Evolutionary conservation across 2,888 invertebrate genomes (phyloP).

Genomic region (Cosmopolites sordidus): DNA sequence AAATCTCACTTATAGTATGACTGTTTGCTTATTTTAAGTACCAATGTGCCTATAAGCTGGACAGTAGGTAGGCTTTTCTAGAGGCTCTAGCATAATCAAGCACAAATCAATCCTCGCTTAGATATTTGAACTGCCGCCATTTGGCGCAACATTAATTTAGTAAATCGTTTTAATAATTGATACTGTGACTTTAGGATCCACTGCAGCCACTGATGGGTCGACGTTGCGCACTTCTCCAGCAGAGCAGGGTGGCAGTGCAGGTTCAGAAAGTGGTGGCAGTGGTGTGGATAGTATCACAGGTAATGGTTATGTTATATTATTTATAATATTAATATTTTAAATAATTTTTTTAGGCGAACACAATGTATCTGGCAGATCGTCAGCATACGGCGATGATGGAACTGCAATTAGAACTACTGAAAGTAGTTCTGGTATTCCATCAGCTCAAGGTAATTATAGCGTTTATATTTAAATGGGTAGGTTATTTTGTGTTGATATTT

Average conservation of each 20-base stretch:
- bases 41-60: too few relatives aligned
- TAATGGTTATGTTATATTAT: background rate
- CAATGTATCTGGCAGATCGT: constrained; percentile 78
- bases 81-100: too few relatives aligned
- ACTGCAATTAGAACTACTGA: constrained; percentile 48
- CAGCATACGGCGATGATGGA: constrained; percentile 77
- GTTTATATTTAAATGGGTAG: constrained; percentile 46
- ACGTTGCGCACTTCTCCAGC: constrained; percentile 82
- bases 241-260: constrained; percentile 61
- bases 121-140: too few relatives aligned
- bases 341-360: constrained; percentile 52
- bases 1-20: too few relatives aligned
- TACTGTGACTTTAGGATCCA: constrained; percentile 63
- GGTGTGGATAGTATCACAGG: constrained; percentile 83
- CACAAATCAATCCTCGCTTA: too few relatives aligned
- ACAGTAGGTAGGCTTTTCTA: too few relatives aligned
- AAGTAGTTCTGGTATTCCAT: constrained; percentile 69
- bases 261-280: constrained; percentile 88
- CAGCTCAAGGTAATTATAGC: constrained; percentile 53
- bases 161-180: too few relatives aligned
- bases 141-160: too few relatives aligned
- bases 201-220: constrained; percentile 91
- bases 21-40: too few relatives aligned
- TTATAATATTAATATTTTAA: background rate
- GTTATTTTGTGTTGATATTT: too few relatives aligned